These are phyloP conservation scores for Melanotaenia duboulayi DNA, from an alignment of 2,113 vertebrate genomes.

Conservation along the genomic window DNA sequence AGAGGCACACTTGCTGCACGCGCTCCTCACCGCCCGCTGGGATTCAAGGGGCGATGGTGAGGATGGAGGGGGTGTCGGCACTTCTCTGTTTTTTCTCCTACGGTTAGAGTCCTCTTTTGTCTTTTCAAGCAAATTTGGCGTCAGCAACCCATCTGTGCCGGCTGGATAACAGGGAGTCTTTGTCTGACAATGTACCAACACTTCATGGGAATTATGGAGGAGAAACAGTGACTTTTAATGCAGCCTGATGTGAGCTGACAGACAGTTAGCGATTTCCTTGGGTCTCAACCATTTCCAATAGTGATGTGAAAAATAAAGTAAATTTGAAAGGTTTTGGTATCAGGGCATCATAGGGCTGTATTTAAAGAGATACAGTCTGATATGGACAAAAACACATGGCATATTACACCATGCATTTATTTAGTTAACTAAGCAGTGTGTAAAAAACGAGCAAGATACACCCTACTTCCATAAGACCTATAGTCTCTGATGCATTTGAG, in stretches of 20 bases:
- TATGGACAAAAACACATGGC: neutral
- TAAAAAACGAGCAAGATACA: neutral
- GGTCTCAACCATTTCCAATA: neutral
- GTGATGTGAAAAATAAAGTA: too few species aligned
- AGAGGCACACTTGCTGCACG: constrained; percentile 80
- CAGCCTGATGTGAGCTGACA: neutral
- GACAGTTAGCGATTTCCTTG: neutral
- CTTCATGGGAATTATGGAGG: constrained; percentile 68
- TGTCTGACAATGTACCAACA: constrained; percentile 69
- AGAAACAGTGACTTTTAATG: constrained; percentile 23
- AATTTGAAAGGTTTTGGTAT: too few species aligned
- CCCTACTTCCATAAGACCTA: too few species aligned
- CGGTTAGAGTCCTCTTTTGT: constrained; percentile 78
- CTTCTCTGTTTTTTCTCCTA: constrained; percentile 61
- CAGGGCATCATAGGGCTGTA: too few species aligned
- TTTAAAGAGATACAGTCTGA: too few species aligned
- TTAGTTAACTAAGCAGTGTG: too few species aligned
- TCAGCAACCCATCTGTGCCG: constrained; percentile 78
- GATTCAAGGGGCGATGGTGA: constrained; percentile 18
- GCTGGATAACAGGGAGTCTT: constrained; percentile 71
- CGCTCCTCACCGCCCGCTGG: constrained; percentile 54
- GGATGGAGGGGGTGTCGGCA: neutral
- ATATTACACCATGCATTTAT: neutral
- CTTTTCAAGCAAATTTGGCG: constrained; percentile 70
- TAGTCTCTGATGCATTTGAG: too few species aligned